Base-by-base conservation (phyloP, 2,797 vertebrate species). In the Gobio occitaniae region DNA sequence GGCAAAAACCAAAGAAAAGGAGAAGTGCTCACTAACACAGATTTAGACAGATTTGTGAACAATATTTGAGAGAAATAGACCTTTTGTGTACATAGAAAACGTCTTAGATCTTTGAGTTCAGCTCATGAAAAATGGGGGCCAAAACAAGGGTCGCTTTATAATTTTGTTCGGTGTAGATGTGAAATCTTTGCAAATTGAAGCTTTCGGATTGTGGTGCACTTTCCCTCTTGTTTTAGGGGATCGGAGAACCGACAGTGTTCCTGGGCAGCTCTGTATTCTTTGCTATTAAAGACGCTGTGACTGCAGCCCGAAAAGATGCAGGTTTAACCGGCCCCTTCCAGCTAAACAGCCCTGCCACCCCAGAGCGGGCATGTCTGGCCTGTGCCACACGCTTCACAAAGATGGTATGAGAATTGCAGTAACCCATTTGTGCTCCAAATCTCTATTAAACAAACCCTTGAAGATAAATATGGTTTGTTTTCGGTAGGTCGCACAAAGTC, bases 191-290 rank as follows among this genome's bases (percentile, higher is more conserved):
- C 32, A 80, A 36, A 69, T 29, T n/a, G 17, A 21, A 52, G n/a
- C n/a, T 6, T n/a, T 70, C 13, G 21, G 5, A 38, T 72, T 54
- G 11, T 11, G n/a, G 6, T 36, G 15, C n/a, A 19, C 41, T 44
- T 56, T 70, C 38, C 29, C n/a, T 75, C 21, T 66, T 56, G 50
- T 90, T 85, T 78, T 90, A 98, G 97, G 97, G 97, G 0, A 93
- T 98, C 0, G 97, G 97, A 2, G 97, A 98, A 74, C 95, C 97
- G 0, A 86, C 90, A 6, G 21, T 98, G 86, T 97, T 95, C 93
- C 91, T 98, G 89, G 97, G 97, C 56, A 96, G 96, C 41, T 94
- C 96, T 0, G 96, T 96, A 65, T 98, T 97, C 93, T 96, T 97
- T 0, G 97, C 97, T 87, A 95, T 98, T 74, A 94, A 95, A 88